phyloP scores from a whole-genome alignment of 1,140 invertebrate genomes.

The Saxidomus purpurata region DNA sequence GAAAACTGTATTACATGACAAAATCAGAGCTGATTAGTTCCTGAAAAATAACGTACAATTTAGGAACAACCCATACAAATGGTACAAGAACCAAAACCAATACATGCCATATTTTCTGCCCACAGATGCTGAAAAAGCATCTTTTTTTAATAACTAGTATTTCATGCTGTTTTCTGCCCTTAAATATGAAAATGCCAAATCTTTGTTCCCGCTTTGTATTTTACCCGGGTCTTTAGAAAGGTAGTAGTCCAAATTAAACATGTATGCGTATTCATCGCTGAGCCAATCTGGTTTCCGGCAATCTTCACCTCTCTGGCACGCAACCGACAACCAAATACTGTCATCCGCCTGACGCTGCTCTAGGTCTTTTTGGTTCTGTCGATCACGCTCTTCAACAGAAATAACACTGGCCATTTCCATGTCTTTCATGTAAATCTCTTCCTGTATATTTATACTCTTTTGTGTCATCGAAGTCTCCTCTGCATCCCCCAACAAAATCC shows the following conservation, averaged over 20 bases:
- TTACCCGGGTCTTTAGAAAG: background rate
- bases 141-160: no score
- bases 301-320: constrained; percentile 18
- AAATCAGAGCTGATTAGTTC: no score
- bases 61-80: no score
- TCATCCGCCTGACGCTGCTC: background rate
- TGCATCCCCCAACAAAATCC: background rate
- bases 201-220: background rate
- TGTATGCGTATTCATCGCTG: background rate
- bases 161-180: no score
- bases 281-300: constrained; percentile 27
- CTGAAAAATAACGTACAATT: no score
- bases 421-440: background rate
- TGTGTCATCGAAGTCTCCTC: background rate
- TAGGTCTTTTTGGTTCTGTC: background rate
- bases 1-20: no score
- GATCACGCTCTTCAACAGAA: background rate
- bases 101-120: no score
- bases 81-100: no score
- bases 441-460: background rate
- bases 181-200: background rate
- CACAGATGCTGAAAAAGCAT: no score
- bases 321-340: constrained; percentile 5
- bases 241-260: constrained; percentile 22
- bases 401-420: constrained; percentile 23